Percentiles rank a stretch among this genome's conserved stretches.
phyloP scores from a whole-genome alignment of 2,797 vertebrate genomes.

The Eulemur albifrons region DNA sequence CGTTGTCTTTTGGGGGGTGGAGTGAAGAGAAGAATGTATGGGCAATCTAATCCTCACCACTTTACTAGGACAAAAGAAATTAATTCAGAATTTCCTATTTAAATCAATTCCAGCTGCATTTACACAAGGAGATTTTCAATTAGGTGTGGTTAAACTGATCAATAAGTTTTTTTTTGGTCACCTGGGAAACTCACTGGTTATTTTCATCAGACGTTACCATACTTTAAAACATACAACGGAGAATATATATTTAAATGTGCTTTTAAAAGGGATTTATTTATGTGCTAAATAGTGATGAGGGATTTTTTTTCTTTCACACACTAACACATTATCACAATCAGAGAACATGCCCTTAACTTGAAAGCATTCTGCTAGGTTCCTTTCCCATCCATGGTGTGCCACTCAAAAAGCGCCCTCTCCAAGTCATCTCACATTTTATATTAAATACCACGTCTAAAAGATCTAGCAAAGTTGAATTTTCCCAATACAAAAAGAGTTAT shows the following conservation, averaged over 20 bases:
- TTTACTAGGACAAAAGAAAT: neutral
- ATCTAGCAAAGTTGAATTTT: neutral
- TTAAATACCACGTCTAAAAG: neutral
- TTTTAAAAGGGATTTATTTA: slow-evolving; percentile 11
- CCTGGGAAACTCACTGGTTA: neutral
- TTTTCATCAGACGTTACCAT: slow-evolving; percentile 13
- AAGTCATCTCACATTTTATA: neutral
- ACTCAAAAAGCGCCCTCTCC: neutral
- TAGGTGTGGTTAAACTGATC: neutral
- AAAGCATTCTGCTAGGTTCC: neutral
- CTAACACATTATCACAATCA: neutral
- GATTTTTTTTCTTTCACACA: neutral
- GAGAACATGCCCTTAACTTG: neutral
- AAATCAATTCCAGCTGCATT: neutral
- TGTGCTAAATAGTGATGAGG: neutral
- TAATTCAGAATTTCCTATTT: neutral
- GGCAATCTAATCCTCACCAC: neutral
- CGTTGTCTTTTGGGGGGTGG: neutral
- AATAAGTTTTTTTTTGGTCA: neutral
- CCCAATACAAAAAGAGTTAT: neutral
- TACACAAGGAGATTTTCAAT: neutral
- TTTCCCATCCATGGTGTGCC: neutral
- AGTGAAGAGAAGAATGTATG: neutral
- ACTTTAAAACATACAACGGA: neutral
- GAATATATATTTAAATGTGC: slow-evolving; percentile 8